A percentile compares a stretch with the other conserved stretches of the same genome.
Evolutionary conservation across 2,797 vertebrate genomes (phyloP).

Genomic region (Malacoraja senta): DNA sequence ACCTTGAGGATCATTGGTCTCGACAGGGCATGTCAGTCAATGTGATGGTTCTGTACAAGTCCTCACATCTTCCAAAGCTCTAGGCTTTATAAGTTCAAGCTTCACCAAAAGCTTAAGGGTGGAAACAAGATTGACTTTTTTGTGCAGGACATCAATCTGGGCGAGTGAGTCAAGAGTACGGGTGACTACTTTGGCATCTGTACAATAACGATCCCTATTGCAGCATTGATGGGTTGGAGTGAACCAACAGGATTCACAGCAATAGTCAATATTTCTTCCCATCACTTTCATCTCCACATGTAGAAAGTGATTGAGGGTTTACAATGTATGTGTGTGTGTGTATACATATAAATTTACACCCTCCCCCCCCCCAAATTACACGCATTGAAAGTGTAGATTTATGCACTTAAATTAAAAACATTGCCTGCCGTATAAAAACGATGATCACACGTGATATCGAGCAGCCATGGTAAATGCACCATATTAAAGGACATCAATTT

Average conservation of each 20-base stretch:
- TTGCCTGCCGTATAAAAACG: background rate
- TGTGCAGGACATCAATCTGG: background rate
- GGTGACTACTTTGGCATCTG: background rate
- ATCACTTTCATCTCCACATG: too few relatives aligned
- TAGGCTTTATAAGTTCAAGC: background rate
- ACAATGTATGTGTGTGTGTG: too few relatives aligned
- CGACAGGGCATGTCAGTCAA: background rate
- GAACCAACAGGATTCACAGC: too few relatives aligned
- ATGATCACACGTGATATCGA: background rate
- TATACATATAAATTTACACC: too few relatives aligned
- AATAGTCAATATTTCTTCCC: too few relatives aligned
- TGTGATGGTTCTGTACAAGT: background rate
- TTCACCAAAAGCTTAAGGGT: background rate
- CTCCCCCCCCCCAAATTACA: too few relatives aligned
- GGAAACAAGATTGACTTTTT: background rate
- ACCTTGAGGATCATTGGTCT: background rate
- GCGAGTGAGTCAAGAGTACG: background rate
- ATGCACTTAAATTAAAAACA: background rate
- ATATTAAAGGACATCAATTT: background rate
- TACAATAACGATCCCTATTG: background rate
- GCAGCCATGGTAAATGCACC: background rate
- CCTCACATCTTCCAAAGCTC: background rate
- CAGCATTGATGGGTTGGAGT: background rate
- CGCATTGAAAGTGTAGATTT: background rate
- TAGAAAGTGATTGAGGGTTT: too few relatives aligned